These are phyloP conservation scores for Xyrichtys novacula DNA, from an alignment of 2,797 vertebrate genomes.

Conservation along the genomic window DNA sequence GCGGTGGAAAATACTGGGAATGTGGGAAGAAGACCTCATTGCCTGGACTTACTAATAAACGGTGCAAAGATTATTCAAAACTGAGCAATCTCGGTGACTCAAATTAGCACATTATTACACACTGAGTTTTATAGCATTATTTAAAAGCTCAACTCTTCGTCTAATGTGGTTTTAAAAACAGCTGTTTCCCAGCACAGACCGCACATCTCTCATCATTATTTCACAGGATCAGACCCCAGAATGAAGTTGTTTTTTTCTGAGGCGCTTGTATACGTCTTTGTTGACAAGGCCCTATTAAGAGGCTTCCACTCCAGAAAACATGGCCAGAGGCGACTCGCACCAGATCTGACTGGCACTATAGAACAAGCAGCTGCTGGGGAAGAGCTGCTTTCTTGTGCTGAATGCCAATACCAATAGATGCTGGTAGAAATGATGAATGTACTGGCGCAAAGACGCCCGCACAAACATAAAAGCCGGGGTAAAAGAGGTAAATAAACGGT, in stretches of 20 bases:
- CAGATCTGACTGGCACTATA: slow-evolving; percentile 36
- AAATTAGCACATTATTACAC: background rate
- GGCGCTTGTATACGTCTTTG: slow-evolving; percentile 63
- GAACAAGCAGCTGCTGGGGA: slow-evolving; percentile 30
- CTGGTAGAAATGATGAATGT: slow-evolving; percentile 39
- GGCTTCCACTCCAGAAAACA: slow-evolving; percentile 62
- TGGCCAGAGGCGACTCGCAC: slow-evolving; percentile 66
- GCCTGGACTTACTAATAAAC: too few relatives aligned
- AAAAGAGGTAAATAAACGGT: slow-evolving; percentile 43
- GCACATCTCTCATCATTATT: slow-evolving; percentile 11
- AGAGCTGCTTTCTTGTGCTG: slow-evolving; percentile 36
- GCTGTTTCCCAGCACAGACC: slow-evolving; percentile 15
- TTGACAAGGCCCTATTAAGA: slow-evolving; percentile 80
- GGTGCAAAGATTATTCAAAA: too few relatives aligned
- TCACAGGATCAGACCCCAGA: slow-evolving; percentile 26
- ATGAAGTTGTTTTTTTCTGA: slow-evolving; percentile 66
- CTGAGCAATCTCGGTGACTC: too few relatives aligned
- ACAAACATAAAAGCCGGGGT: slow-evolving; percentile 26
- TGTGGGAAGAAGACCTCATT: too few relatives aligned
- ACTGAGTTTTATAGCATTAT: too few relatives aligned
- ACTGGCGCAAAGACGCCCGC: slow-evolving; percentile 39
- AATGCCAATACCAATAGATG: slow-evolving; percentile 55
- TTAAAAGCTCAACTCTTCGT: background rate
- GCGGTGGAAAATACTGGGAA: slow-evolving; percentile 49
- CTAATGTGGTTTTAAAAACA: slow-evolving; percentile 9